Conservation (phyloP, 2,797 vertebrate species). For the Urosaurus nigricauda region DNA sequence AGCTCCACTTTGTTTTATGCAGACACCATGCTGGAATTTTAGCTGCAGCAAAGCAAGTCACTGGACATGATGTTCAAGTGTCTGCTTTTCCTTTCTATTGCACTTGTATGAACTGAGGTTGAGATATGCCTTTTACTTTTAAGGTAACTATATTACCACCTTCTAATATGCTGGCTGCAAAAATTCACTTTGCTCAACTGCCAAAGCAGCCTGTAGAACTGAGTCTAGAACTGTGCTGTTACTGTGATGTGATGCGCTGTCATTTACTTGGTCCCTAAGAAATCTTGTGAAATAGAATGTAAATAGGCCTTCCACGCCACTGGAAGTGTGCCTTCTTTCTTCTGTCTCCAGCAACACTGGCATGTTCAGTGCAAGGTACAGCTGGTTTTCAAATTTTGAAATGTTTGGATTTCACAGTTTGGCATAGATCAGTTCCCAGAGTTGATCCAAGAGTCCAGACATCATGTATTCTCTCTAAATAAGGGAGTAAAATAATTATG, state of each 20-base stretch:
- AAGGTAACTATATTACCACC: constrained; percentile 25
- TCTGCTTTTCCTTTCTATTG: constrained; percentile 27
- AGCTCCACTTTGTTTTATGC: constrained; percentile 50
- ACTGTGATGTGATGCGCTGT: not conserved
- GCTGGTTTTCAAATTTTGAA: not conserved
- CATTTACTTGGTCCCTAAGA: constrained; percentile 21
- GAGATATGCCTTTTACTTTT: constrained; percentile 49
- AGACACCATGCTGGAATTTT: constrained; percentile 30
- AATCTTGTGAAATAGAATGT: rapidly evolving
- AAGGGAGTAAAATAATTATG: not conserved
- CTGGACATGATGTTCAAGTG: constrained; percentile 15
- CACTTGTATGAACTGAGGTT: constrained; percentile 46
- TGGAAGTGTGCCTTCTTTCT: constrained; percentile 2
- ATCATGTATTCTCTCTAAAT: constrained; percentile 14
- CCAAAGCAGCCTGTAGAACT: constrained; percentile 53
- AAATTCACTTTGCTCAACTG: constrained; percentile 59
- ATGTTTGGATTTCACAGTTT: not conserved
- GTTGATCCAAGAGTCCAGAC: not conserved
- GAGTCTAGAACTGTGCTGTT: constrained; percentile 8
- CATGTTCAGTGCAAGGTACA: not conserved
- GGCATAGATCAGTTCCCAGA: not conserved
- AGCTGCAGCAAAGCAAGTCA: not conserved
- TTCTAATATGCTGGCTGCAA: constrained; percentile 42
- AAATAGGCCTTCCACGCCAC: not conserved
- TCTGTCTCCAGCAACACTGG: not conserved